These are phyloP conservation scores for Belonocnema kinseyi DNA, from an alignment of 1,140 invertebrate species.

Conservation along the genomic window DNA sequence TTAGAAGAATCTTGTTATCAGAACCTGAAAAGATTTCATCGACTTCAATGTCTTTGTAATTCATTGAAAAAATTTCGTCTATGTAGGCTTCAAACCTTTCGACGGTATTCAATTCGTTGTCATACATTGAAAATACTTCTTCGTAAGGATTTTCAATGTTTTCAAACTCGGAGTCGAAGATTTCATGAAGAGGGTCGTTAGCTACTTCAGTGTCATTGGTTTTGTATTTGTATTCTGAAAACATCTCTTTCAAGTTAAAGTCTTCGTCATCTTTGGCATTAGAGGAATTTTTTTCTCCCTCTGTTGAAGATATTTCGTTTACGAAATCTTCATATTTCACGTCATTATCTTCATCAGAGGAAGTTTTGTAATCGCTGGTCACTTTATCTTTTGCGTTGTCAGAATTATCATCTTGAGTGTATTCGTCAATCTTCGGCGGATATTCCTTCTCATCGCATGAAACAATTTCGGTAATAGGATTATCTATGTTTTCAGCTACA, in stretches of 20 bases:
- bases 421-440: too few species aligned
- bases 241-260: not conserved
- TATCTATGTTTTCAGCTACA: too few species aligned
- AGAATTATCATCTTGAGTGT: too few species aligned
- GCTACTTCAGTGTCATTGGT: not conserved
- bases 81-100: constrained; percentile 4
- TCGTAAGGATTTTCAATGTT: not conserved
- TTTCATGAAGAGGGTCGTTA: not conserved
- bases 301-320: not conserved
- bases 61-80: constrained; percentile 21
- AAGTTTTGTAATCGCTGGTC: not conserved
- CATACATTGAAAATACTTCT: not conserved
- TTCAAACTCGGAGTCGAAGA: not conserved
- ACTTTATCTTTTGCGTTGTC: too few species aligned
- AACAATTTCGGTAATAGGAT: too few species aligned
- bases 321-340: constrained; percentile 8
- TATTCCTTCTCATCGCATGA: too few species aligned
- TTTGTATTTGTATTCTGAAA: not conserved
- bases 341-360: not conserved
- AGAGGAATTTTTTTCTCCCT: not conserved
- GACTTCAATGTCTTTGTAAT: constrained; percentile 15
- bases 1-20: too few species aligned
- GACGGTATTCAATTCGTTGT: not conserved
- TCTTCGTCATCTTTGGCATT: not conserved
- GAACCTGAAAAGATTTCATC: not conserved